Base-by-base conservation (phyloP, 1,140 invertebrate genomes). In the Acromyrmex charruanus region DNA sequence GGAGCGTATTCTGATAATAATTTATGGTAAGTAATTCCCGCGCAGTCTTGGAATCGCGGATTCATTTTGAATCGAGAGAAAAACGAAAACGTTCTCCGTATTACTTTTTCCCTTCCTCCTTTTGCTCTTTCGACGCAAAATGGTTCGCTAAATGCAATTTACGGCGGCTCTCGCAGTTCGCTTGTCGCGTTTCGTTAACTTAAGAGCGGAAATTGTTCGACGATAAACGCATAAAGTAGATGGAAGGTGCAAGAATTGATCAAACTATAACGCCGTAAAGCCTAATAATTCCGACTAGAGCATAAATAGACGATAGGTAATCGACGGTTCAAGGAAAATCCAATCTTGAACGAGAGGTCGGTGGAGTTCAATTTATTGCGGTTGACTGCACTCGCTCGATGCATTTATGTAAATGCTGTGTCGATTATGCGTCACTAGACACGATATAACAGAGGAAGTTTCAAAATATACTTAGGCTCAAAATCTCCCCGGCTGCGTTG, bases 331-430 rank as follows among this genome's bases (percentile, higher is more conserved):
- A 75, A 61, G 80, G 39, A 61, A 81, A 74, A 58, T 63, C 63
- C 58, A 31, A 87, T 35, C 51, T 65, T 31, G 63, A 55, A n/a
- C 53, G 55, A 61, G 82, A 61, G 61, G 7, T 61, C 55, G 44
- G 14, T 21, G 16, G 4, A 25, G 59, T 49, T 88, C 44, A 84
- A 88, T 88, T 88, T 88, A 86, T 79, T 53, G 39, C 69, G 51
- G 68, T 86, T 88, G 72, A 77, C 55, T 80, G 69, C 87, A 79
- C 81, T 51, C 74, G 75, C 77, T 71, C 75, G 69, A 88, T 86
- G 68, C 75, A 63, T 80, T 89, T 89, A 89, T 89, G 88, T 71
- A 89, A 89, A 89, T 89, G 55, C 58, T 25, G 25, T 44, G 79
- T 85, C 79, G 86, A 85, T 89, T 89, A 88, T 68, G 86, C 88